Percentiles rank a stretch among this genome's conserved stretches.
phyloP scores from a whole-genome alignment of 2,113 vertebrate genomes.

The Sorex araneus region DNA sequence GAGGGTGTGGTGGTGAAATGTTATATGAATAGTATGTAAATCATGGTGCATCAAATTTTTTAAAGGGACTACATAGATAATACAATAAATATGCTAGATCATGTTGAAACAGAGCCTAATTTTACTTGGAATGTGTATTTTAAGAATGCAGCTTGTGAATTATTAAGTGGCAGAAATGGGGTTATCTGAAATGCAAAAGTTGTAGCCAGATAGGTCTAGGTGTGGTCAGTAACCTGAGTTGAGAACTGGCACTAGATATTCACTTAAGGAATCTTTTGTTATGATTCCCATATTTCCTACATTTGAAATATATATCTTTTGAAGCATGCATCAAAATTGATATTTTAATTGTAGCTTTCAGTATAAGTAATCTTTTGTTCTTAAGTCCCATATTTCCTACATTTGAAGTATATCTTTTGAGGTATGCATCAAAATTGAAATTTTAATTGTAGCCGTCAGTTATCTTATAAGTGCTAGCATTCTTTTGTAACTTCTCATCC shows the following conservation, averaged over 20 bases:
- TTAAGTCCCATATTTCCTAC: not conserved
- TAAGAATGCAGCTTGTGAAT: not conserved
- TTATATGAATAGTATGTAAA: no score
- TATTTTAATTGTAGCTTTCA: no score
- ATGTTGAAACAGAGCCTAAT: not conserved
- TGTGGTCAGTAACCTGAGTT: not conserved
- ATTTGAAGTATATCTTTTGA: constrained; percentile 2
- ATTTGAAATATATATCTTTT: no score
- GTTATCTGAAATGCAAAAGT: not conserved
- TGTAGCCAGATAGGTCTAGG: not conserved
- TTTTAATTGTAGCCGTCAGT: not conserved
- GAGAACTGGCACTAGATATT: not conserved
- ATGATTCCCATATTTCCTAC: not conserved
- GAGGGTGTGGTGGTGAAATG: no score
- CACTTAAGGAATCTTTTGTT: not conserved
- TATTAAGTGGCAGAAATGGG: not conserved
- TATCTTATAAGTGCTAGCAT: not conserved
- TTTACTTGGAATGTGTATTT: not conserved
- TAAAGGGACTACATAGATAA: not conserved
- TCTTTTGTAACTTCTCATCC: constrained; percentile 5
- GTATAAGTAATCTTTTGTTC: no score
- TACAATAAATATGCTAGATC: not conserved
- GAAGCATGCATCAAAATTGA: no score
- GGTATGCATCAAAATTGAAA: not conserved
- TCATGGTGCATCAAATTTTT: no score